Evolutionary conservation across 2,113 vertebrate species (phyloP).

Genomic region (Etia nguti): DNA sequence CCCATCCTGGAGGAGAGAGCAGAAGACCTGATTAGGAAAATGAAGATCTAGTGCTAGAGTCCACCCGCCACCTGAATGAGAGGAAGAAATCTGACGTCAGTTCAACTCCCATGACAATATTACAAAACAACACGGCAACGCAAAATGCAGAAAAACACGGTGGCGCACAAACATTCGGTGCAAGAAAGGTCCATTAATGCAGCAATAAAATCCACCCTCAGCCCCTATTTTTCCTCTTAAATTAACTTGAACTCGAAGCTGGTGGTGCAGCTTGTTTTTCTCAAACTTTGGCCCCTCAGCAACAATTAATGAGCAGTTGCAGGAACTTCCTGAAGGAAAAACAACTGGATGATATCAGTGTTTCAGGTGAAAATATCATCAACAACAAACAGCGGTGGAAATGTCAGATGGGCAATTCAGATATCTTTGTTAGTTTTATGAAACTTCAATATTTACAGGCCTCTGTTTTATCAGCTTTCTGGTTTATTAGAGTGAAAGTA

Average conservation of each 20-base stretch:
- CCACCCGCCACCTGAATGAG: conserved; percentile 52
- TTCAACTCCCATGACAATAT: conserved; percentile 38
- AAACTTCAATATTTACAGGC: conserved; percentile 5
- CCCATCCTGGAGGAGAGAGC: neutral
- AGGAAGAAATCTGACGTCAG: conserved; percentile 63
- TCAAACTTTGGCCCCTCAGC: conserved; percentile 35
- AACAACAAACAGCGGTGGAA: conserved; percentile 36
- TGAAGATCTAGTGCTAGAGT: conserved; percentile 15
- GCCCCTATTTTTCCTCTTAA: neutral
- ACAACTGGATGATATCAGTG: conserved; percentile 52
- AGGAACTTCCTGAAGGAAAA: conserved; percentile 70
- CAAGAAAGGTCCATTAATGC: neutral
- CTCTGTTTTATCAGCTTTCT: neutral
- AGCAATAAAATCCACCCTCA: neutral
- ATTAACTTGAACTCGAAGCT: neutral
- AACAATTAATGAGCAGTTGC: conserved; percentile 52
- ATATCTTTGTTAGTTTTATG: neutral
- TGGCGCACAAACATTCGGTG: neutral
- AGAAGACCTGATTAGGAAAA: conserved; percentile 52
- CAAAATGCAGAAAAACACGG: neutral
- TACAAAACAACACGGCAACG: conserved; percentile 1
- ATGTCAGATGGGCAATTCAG: neutral
- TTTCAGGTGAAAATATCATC: conserved; percentile 53
- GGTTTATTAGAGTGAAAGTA: neutral
- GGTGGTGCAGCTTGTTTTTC: conserved; percentile 20